Percentiles rank a stretch among this genome's conserved stretches.
Conservation (phyloP, 2,797 vertebrate genomes). For the Chelon auratus region DNA sequence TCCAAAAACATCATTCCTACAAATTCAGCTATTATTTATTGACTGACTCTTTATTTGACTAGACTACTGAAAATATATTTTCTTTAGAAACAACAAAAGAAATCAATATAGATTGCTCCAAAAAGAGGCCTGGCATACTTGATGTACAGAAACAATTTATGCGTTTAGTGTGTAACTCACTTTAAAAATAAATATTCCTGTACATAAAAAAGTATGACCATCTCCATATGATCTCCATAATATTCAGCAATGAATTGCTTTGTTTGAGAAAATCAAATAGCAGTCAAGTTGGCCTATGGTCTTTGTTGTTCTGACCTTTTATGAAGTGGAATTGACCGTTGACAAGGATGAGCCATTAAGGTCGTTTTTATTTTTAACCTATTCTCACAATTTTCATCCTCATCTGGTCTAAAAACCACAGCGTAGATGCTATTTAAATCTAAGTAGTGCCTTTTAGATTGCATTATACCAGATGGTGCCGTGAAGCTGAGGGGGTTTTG, state of each 20-base stretch:
- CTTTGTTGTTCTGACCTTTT: constrained; percentile 27
- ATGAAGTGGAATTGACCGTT: constrained; percentile 21
- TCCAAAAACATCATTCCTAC: constrained; percentile 41
- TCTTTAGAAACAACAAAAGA: neutral
- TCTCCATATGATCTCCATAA: neutral
- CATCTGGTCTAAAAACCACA: constrained; percentile 28
- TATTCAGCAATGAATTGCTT: constrained; percentile 10
- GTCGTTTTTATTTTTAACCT: constrained; percentile 12
- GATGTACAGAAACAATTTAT: neutral
- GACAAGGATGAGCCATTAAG: constrained; percentile 11
- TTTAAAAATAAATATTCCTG: neutral
- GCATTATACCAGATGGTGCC: constrained; percentile 50
- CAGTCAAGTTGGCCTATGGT: constrained; percentile 6
- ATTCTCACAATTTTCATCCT: constrained; percentile 20
- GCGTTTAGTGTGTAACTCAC: neutral
- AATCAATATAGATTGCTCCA: neutral
- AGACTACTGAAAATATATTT: neutral
- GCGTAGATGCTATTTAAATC: constrained; percentile 18
- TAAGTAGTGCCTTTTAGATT: constrained; percentile 36
- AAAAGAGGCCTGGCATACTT: neutral
- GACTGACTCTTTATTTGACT: neutral
- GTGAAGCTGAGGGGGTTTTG: constrained; percentile 42
- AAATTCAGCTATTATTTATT: constrained; percentile 7
- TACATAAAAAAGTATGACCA: neutral
- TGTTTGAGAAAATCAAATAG: neutral